Evolutionary conservation across 2,888 invertebrate genomes (phyloP).

Genomic region (Endotricha flammealis): DNA sequence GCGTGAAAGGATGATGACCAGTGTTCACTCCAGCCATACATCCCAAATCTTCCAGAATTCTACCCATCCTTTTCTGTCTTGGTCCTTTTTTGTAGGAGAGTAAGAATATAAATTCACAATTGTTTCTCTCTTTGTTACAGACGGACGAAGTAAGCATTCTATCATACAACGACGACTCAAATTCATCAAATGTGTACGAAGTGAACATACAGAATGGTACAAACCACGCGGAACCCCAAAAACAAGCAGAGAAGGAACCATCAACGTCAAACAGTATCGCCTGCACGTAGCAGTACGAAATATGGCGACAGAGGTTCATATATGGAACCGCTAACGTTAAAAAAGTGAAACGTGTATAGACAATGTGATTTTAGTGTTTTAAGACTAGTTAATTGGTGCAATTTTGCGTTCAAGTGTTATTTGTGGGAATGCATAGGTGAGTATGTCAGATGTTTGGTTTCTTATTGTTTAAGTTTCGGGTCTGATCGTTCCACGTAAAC

Average conservation of each 20-base stretch:
- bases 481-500: no score
- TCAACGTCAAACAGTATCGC: constrained; percentile 55
- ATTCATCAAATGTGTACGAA: constrained; percentile 64
- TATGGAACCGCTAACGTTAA: constrained; percentile 49
- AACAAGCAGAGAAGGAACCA: constrained; percentile 33
- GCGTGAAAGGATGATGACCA: no score
- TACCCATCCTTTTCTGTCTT: no score
- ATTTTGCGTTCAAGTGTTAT: constrained; percentile 6
- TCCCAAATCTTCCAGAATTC: no score
- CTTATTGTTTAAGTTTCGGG: no score
- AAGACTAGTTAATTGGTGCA: constrained; percentile 8
- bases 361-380: constrained; percentile 9
- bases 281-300: constrained; percentile 69
- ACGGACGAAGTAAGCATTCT: constrained; percentile 62
- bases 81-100: no score
- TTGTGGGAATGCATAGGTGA: background rate
- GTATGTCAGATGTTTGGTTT: no score
- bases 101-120: no score
- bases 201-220: constrained; percentile 50
- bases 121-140: constrained; percentile 37
- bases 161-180: constrained; percentile 69
- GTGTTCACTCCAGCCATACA: no score
- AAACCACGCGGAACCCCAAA: constrained; percentile 20
- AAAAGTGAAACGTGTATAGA: constrained; percentile 34
- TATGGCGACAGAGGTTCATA: constrained; percentile 64